These are phyloP conservation scores for Tuta absoluta DNA, from an alignment of 2,888 invertebrate genomes.

Conservation along the genomic window DNA sequence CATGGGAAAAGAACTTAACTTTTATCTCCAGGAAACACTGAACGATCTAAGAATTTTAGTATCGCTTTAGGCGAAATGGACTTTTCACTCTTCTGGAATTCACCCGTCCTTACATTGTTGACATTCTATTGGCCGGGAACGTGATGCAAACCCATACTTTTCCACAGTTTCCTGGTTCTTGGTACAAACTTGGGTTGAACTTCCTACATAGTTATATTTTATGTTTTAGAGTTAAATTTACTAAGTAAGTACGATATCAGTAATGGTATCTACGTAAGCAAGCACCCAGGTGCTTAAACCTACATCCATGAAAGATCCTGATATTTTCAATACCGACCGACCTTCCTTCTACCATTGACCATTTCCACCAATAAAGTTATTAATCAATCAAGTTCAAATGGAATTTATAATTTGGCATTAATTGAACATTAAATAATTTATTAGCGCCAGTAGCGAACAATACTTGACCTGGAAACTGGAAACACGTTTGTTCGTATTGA, in stretches of 20 bases:
- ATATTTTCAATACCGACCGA: not conserved
- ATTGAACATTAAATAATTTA: slow-evolving; percentile 45
- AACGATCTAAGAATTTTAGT: not conserved
- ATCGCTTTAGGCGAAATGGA: slow-evolving; percentile 1
- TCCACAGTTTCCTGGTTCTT: not conserved
- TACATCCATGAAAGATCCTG: too few species aligned
- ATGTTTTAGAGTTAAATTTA: too few species aligned
- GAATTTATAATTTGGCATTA: slow-evolving; percentile 36
- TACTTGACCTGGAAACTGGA: slow-evolving; percentile 50
- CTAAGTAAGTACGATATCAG: too few species aligned
- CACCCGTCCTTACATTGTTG: not conserved
- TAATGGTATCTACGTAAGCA: too few species aligned
- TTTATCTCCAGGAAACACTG: not conserved
- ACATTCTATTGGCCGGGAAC: not conserved
- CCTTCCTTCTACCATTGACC: not conserved
- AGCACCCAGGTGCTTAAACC: too few species aligned
- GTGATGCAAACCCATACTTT: slow-evolving; percentile 8
- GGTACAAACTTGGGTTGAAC: too few species aligned
- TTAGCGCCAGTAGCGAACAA: slow-evolving; percentile 47
- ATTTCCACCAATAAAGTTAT: too few species aligned
- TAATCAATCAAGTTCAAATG: slow-evolving; percentile 5
- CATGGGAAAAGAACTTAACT: not conserved
- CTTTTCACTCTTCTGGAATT: not conserved
- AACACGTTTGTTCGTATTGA: slow-evolving; percentile 37
- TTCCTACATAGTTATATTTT: too few species aligned